These are phyloP conservation scores for Hycleus phaleratus DNA, from an alignment of 1,140 invertebrate genomes.

Conservation along the genomic window DNA sequence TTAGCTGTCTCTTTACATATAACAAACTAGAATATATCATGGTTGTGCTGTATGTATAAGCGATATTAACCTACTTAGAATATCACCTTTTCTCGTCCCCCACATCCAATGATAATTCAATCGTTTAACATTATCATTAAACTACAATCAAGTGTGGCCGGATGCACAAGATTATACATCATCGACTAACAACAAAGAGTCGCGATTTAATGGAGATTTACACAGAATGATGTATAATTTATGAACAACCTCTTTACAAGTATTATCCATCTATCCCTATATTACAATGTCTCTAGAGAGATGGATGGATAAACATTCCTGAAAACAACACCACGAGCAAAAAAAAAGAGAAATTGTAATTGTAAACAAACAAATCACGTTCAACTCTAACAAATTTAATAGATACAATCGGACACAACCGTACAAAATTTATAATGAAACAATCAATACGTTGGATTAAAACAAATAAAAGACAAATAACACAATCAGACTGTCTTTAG, in stretches of 20 bases:
- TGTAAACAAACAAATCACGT: constrained; percentile 12
- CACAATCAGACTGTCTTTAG: constrained; percentile 7
- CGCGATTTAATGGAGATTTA: constrained; percentile 4
- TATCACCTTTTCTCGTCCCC: no score
- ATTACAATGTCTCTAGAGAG: no score
- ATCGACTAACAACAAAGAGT: not conserved
- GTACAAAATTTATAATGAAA: constrained; percentile 8
- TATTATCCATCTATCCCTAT: no score
- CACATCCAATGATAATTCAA: constrained; percentile 6
- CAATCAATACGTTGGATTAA: constrained; percentile 12
- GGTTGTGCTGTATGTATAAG: no score
- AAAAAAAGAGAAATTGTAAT: not conserved
- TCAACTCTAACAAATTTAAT: constrained; percentile 9
- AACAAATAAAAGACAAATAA: constrained; percentile 10
- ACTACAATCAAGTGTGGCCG: constrained; percentile 5
- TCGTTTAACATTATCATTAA: constrained; percentile 11
- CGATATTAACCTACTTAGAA: no score
- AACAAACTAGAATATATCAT: no score
- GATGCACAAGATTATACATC: not conserved
- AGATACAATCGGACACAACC: constrained; percentile 2
- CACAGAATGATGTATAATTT: constrained; percentile 3
- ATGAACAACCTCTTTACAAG: not conserved
- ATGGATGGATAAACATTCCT: no score
- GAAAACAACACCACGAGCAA: no score
- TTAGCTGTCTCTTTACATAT: no score